Percentiles rank a stretch among this genome's conserved stretches.
Evolutionary conservation across 2,113 vertebrate genomes (phyloP).

Genomic region (Rafetus swinhoei): DNA sequence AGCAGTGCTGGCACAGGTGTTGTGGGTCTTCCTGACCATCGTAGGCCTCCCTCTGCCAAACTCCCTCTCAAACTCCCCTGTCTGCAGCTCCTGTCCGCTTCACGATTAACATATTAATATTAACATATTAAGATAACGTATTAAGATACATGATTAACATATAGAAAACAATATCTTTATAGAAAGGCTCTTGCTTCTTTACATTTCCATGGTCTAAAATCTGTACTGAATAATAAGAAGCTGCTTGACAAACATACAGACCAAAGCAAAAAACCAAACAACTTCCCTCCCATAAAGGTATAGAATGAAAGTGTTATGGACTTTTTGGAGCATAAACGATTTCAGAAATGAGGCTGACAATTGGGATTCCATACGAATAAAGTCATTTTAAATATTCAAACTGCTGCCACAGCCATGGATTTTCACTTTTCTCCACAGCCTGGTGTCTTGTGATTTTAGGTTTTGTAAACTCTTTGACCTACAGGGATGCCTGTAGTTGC

Average conservation of each 20-base stretch:
- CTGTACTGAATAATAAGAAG: slow-evolving; percentile 65
- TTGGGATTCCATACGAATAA: slow-evolving; percentile 64
- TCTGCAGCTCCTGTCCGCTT: too few relatives aligned
- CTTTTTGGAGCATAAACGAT: slow-evolving; percentile 78
- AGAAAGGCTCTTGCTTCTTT: slow-evolving; percentile 67
- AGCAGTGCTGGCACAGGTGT: too few relatives aligned
- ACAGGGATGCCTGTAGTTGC: slow-evolving; percentile 16
- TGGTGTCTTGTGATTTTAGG: slow-evolving; percentile 4
- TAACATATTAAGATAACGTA: too few relatives aligned
- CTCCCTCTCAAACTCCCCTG: too few relatives aligned
- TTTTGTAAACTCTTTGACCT: slow-evolving; percentile 34
- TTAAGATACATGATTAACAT: not conserved
- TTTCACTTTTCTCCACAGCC: slow-evolving; percentile 30
- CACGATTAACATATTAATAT: too few relatives aligned
- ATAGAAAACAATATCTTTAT: slow-evolving; percentile 42
- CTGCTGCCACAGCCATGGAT: slow-evolving; percentile 33
- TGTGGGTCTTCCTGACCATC: too few relatives aligned
- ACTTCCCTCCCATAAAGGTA: slow-evolving; percentile 1
- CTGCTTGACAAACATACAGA: slow-evolving; percentile 53
- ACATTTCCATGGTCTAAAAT: slow-evolving; percentile 70
- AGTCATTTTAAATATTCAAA: slow-evolving; percentile 69
- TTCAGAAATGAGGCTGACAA: slow-evolving; percentile 76
- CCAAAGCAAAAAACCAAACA: slow-evolving; percentile 36
- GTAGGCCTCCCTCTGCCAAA: too few relatives aligned
- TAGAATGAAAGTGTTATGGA: slow-evolving; percentile 77